A percentile compares a stretch with the other conserved stretches of the same genome.
Conservation (phyloP, 2,797 vertebrate genomes). For the Betta splendens region DNA sequence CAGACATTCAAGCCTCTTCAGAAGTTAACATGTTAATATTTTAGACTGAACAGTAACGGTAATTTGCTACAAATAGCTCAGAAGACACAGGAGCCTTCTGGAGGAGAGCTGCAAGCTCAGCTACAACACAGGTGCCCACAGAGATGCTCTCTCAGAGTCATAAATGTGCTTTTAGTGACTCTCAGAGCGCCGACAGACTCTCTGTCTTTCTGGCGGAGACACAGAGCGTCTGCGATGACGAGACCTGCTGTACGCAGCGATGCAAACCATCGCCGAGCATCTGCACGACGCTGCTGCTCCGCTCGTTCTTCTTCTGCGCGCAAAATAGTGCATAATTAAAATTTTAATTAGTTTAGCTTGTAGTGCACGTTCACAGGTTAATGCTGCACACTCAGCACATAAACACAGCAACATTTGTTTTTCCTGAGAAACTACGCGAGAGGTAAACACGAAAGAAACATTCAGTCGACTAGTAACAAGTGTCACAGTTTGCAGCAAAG, state of each 20-base stretch:
- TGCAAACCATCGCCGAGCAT: too few relatives aligned
- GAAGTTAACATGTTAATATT: too few relatives aligned
- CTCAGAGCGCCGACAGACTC: background rate
- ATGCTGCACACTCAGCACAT: slow-evolving; percentile 8
- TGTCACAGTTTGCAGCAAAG: slow-evolving; percentile 1
- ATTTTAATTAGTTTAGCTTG: too few relatives aligned
- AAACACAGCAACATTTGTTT: slow-evolving; percentile 16
- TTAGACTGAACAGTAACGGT: too few relatives aligned
- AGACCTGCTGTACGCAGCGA: too few relatives aligned
- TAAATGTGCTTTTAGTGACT: too few relatives aligned
- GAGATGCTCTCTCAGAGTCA: background rate
- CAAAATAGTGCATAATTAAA: too few relatives aligned
- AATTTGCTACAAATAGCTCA: too few relatives aligned
- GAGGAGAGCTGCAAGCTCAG: background rate
- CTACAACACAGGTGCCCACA: background rate
- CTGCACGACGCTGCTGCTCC: background rate
- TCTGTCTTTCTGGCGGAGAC: background rate
- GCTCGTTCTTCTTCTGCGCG: too few relatives aligned
- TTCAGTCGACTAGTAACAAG: slow-evolving; percentile 7
- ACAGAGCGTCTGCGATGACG: background rate
- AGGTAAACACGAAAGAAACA: slow-evolving; percentile 2
- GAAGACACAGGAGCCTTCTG: too few relatives aligned
- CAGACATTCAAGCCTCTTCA: too few relatives aligned
- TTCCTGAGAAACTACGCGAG: background rate
- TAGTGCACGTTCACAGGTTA: slow-evolving; percentile 3